A percentile compares a stretch with the other conserved stretches of the same genome.
phyloP scores from a whole-genome alignment of 2,797 vertebrate species.

The Macropus fuliginosus region DNA sequence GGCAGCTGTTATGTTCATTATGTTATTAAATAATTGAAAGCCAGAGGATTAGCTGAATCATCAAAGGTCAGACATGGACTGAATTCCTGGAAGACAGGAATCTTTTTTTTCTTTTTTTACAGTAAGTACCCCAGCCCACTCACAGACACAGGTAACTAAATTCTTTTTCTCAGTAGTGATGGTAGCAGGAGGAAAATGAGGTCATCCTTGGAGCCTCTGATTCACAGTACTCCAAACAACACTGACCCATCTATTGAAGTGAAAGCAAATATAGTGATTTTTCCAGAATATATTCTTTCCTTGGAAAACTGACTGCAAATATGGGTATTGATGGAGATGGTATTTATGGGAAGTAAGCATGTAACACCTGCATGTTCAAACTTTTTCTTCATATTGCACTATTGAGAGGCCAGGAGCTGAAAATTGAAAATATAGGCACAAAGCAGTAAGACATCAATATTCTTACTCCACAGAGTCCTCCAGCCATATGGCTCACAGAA shows the following conservation, averaged over 20 bases:
- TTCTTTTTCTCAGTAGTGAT: neutral
- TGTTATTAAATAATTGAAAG: neutral
- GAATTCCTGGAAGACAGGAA: neutral
- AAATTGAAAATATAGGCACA: conserved; percentile 40
- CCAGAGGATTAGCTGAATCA: neutral
- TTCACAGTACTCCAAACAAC: conserved; percentile 1
- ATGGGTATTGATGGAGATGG: neutral
- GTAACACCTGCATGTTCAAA: neutral
- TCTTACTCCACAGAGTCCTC: conserved; percentile 9
- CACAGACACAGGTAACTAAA: neutral
- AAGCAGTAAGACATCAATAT: conserved; percentile 31
- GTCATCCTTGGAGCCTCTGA: conserved; percentile 15
- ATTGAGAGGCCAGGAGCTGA: conserved; percentile 5
- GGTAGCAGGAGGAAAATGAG: conserved; percentile 7
- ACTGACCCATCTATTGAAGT: neutral
- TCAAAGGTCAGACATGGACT: neutral
- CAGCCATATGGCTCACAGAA: conserved; percentile 41
- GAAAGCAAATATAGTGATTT: neutral
- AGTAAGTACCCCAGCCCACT: neutral
- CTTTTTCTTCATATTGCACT: conserved; percentile 9
- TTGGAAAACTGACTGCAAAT: conserved; percentile 8
- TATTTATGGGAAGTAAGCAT: neutral
- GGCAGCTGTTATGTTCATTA: neutral
- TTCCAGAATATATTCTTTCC: neutral
- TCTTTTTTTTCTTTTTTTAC: neutral